Conservation (phyloP, 2,888 invertebrate species). For the Drosophila colorata region DNA sequence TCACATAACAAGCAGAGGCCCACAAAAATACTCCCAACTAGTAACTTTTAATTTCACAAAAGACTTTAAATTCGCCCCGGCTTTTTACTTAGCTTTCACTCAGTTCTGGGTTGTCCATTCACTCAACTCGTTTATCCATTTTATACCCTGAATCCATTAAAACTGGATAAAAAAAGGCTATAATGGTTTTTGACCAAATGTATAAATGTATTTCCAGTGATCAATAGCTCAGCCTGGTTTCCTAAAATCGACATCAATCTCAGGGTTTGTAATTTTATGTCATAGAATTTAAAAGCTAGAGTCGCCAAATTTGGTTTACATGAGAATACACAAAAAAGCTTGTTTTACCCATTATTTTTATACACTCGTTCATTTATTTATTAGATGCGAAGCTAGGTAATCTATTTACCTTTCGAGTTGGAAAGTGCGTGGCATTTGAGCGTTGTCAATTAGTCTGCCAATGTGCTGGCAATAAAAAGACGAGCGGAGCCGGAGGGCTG, state of each 20-base stretch:
- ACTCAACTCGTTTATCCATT: not conserved
- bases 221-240: too few relatives aligned
- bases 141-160: too few relatives aligned
- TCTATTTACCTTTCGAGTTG: constrained; percentile 53
- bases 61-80: not conserved
- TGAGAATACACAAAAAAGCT: too few relatives aligned
- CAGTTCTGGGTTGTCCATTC: not conserved
- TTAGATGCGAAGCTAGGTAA: constrained; percentile 33
- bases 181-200: too few relatives aligned
- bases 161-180: too few relatives aligned
- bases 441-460: constrained; percentile 24
- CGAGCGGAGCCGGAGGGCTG: not conserved
- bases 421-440: constrained; percentile 7
- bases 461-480: not conserved
- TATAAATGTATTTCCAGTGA: too few relatives aligned
- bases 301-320: too few relatives aligned
- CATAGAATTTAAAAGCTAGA: too few relatives aligned
- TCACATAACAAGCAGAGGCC: constrained; percentile 36
- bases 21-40: constrained; percentile 24
- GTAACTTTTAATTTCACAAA: constrained; percentile 32
- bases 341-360: not conserved
- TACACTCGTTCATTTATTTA: constrained; percentile 5
- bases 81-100: constrained; percentile 8
- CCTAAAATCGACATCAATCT: too few relatives aligned
- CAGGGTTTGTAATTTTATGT: too few relatives aligned